Evolutionary conservation across 30 jellyfish, hydroid and myxozoan genomes (phyloP).

Genomic region (Aurelia sp.): DNA sequence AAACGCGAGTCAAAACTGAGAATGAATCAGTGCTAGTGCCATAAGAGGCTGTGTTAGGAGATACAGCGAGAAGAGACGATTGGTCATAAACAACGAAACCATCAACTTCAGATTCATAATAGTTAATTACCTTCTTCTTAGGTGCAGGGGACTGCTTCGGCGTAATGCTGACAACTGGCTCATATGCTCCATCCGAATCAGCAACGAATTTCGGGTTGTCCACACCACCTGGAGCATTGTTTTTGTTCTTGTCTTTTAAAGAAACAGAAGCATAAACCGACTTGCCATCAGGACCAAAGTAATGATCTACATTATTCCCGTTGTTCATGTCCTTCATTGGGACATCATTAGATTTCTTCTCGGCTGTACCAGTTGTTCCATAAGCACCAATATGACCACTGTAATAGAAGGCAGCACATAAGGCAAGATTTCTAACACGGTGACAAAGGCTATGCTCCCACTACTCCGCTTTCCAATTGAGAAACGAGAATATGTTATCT

Average conservation of each 20-base stretch:
- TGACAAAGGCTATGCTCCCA: no score
- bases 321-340: not conserved
- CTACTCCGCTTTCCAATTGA: no score
- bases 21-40: conserved; percentile 23
- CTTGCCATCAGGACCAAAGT: conserved; percentile 43
- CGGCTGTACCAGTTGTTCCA: not conserved
- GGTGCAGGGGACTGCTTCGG: conserved; percentile 32
- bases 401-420: not conserved
- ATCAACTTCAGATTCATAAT: conserved; percentile 28
- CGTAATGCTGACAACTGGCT: conserved; percentile 23
- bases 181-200: conserved; percentile 78
- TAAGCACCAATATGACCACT: not conserved
- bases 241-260: not conserved
- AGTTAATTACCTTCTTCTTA: conserved; percentile 55
- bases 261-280: conserved; percentile 26
- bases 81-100: conserved; percentile 46
- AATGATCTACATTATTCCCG: not conserved
- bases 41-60: conserved; percentile 20
- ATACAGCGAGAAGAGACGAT: conserved; percentile 25
- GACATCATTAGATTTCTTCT: not conserved
- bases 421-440: no score
- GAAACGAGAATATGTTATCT: no score
- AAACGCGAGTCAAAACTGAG: conserved; percentile 46
- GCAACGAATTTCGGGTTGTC: conserved; percentile 65
- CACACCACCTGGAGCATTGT: conserved; percentile 12